phyloP scores from a whole-genome alignment of 2,888 invertebrate species.

The Rotaria socialis region DNA sequence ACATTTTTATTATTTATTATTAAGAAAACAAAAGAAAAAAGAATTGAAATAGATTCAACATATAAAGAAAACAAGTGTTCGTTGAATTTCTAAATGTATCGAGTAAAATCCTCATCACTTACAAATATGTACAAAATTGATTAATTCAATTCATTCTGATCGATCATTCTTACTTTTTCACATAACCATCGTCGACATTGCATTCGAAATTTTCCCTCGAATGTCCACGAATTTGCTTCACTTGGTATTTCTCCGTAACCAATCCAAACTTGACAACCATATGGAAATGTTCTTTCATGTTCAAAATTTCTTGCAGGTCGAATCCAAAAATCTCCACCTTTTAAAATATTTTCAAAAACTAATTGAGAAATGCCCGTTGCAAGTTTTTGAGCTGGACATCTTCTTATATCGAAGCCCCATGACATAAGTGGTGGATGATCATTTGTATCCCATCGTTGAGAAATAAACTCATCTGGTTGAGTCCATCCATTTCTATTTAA shows the following conservation, averaged over 20 bases:
- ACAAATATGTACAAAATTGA: neutral
- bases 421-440: neutral
- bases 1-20: too few species aligned
- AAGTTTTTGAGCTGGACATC: slow-evolving; percentile 9
- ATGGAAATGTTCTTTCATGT: slow-evolving; percentile 23
- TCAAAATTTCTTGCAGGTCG: neutral
- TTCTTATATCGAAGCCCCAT: neutral
- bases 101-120: too few species aligned
- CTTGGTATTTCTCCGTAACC: neutral
- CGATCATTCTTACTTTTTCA: slow-evolving; percentile 6
- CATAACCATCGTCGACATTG: neutral
- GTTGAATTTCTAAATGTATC: too few species aligned
- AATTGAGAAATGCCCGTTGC: neutral
- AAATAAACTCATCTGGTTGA: neutral
- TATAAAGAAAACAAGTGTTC: too few species aligned
- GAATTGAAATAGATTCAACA: too few species aligned
- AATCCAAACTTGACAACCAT: neutral
- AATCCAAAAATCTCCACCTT: neutral
- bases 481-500: neutral
- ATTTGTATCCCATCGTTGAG: neutral
- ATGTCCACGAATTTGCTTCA: neutral
- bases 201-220: neutral
- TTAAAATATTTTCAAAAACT: neutral
- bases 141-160: slow-evolving; percentile 5
- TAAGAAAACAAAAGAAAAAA: too few species aligned